Evolutionary conservation across 2,888 invertebrate genomes (phyloP), one percentile per base, ranked within the genome.

Genomic region (Morpho helenor): DNA sequence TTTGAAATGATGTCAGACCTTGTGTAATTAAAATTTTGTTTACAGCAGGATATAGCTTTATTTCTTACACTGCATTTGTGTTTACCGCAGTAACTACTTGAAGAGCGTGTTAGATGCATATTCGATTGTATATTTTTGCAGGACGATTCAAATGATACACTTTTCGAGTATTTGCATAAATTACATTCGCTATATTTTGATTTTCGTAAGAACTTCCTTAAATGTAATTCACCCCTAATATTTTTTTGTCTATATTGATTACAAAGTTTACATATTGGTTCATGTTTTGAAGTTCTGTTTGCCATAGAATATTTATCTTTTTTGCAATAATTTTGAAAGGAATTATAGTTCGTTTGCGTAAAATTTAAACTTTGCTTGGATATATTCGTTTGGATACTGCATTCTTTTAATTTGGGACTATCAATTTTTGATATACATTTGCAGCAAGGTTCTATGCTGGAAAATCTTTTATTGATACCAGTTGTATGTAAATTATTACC

Each of bases 101-200:
- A 44, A 10, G 7, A 8, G 10, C 31, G 16, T 43, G 8, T 8
- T 45, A 45, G n/a, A 31, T 45, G 10, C 44, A 10, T 7, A 52
- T 52, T 52, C 31, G 52, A 45, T 44, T 43, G 42, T 6, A 43
- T 8, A 42, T 31, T 31, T 7, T 52, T 52, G 45, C 45, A 52
- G 44, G 44, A 52, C 23, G 31, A 44, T 31, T 9, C 39, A 23
- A 39, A 42, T 3, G 4, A 8, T 6, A 39, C 43, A 5, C 8
- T 52, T 10, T 8, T 43, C n/a, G 43, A 7, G 9, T 43, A 5
- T 51, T 45, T 45, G 43, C 39, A 10, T 10, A 45, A 10, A 45
- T 52, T 39, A n/a, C 31, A 10, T n/a, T 44, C 10, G n/a, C 23
- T 23, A 9, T n/a, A 43, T 52, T 44, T 44, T 44, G 16, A 16